Base-by-base conservation (phyloP, 2,888 invertebrate species). In the Andrena minutula region DNA sequence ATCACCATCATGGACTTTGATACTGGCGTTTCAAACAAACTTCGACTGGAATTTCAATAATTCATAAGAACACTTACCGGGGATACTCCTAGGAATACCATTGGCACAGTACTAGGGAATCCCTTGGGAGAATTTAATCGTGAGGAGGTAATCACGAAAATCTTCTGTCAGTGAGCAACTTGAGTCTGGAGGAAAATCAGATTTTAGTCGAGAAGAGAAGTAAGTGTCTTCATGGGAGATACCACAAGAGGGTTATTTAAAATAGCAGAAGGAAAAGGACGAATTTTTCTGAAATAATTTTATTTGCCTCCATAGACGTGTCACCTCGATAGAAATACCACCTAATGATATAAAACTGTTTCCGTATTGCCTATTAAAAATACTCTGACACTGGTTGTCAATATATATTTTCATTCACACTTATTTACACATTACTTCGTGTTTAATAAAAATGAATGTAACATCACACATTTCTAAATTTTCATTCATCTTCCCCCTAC, bases 81-180 rank as follows among this genome's bases (percentile, higher is more conserved):
- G 23, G 32, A 23, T 56, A 51, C 20, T 2, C n/a, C 20, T 51
- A 16, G 41, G n/a, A 51, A 51, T 20, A 20, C 0, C 51, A 20
- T 51, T 51, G 51, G 56, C 56, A 56, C 23, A 10, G 10, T 26
- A 23, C 23, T 26, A 23, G 23, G 26, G 23, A 56, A 56, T 56
- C 56, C 23, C 28, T n/a, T 28, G 28, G 5, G 20, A 10, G 41
- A 10, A 66, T 66, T 68, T 74, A 56, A 30, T 58, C n/a, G 41
- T 2, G 28, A 28, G 23, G 41, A 20, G 66, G 41, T 23, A 47
- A 66, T 56, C 26, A 26, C 2, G 56, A 26, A 56, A 56, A 56
- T 56, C 23, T 56, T 5, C 2, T 20, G 23, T 20, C 10, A 23
- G 10, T 16, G 28, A 41, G 68, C n/a, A 35, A 10, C n/a, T 53